Conservation (phyloP, 2,113 vertebrate species). For the Zapornia atra region DNA sequence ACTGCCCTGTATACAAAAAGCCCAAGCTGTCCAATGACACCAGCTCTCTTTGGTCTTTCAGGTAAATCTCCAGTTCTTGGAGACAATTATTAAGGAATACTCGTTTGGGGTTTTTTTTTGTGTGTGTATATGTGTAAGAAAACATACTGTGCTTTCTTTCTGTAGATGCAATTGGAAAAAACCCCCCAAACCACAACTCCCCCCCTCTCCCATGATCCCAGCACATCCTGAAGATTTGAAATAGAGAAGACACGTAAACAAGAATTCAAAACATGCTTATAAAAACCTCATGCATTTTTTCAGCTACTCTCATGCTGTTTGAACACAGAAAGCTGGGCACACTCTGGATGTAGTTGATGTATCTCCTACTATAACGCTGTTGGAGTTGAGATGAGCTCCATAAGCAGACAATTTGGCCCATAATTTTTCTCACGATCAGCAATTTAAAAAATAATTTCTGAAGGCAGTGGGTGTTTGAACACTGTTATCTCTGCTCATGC, state of each 20-base stretch:
- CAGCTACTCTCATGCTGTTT: slow-evolving; percentile 25
- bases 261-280: not conserved
- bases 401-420: slow-evolving; percentile 15
- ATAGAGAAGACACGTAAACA: not conserved
- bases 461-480: not conserved
- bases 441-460: slow-evolving; percentile 35
- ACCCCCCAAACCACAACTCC: not conserved
- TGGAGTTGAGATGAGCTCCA: slow-evolving; percentile 29
- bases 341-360: not conserved
- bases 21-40: not conserved
- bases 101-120: not conserved
- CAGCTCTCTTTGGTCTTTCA: not conserved
- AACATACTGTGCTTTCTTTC: not conserved
- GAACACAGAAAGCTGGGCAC: not conserved
- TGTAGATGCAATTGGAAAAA: not conserved
- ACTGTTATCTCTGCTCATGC: not conserved
- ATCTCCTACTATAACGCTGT: not conserved
- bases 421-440: not conserved
- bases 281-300: slow-evolving; percentile 20
- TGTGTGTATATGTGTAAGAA: not conserved
- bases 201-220: not conserved
- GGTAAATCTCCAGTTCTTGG: not conserved
- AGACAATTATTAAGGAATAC: not conserved
- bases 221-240: not conserved
- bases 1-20: not conserved